Evolutionary conservation across 2,113 vertebrate genomes (phyloP).

Genomic region (Heterotis niloticus): DNA sequence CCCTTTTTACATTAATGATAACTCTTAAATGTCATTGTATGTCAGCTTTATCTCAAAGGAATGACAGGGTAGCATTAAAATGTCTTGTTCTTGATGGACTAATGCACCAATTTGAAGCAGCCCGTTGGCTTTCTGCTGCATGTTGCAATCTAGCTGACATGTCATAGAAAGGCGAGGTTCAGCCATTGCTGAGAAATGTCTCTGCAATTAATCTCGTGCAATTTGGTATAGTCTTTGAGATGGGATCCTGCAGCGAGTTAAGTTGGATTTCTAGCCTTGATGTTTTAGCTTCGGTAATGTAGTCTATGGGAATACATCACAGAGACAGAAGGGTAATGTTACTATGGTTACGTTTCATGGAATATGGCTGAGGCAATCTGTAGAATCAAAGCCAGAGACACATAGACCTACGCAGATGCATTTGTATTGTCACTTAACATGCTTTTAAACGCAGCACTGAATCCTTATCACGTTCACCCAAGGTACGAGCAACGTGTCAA

Average conservation of each 20-base stretch:
- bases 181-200: neutral
- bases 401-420: neutral
- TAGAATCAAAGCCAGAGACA: neutral
- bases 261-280: neutral
- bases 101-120: constrained; percentile 6
- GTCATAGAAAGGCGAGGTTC: neutral
- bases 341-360: constrained; percentile 24
- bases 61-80: constrained; percentile 24
- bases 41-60: constrained; percentile 20
- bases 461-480: neutral
- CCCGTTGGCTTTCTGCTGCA: neutral
- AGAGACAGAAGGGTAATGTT: constrained; percentile 4
- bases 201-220: neutral
- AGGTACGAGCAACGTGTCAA: neutral
- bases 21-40: constrained; percentile 29
- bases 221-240: neutral
- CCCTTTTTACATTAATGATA: constrained; percentile 20
- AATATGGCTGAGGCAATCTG: constrained; percentile 1
- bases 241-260: neutral
- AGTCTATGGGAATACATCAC: neutral
- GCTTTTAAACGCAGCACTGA: constrained; percentile 4
- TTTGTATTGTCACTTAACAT: neutral
- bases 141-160: neutral
- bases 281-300: neutral
- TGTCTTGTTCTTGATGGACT: constrained; percentile 12